Base-by-base conservation (phyloP, 2,888 invertebrate species). In the Morpho deidamia region DNA sequence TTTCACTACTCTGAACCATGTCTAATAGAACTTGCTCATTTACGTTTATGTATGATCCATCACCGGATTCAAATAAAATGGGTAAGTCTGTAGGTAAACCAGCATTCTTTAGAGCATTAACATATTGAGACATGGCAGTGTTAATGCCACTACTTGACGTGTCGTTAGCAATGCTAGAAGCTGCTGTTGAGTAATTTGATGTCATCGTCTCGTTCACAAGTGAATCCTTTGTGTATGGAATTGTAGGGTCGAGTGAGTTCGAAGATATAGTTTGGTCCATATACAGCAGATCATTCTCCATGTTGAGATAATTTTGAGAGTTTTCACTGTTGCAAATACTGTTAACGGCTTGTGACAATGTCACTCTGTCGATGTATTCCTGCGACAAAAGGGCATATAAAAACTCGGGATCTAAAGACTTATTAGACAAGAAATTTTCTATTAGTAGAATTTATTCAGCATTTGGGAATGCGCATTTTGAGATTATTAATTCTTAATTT, bases 61-160 rank as follows among this genome's bases (percentile, higher is more conserved):
- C 92, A 23, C 91, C 92, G 1, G 92, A 92, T 71, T 92, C 92
- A 60, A 92, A 92, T 61, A 93, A 90, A 64, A 93, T 92, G 14
- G 93, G 90, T 41, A 87, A 65, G 62, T 87, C 87, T 10, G 88
- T 90, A 1, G 85, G 88, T 33, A 85, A 72, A 5, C 86, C 89
- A 23, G 85, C 90, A 60, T 68, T 88, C 69, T 90, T 90, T 44
- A 83, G 72, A 3, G 83, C 90, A 59, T 82, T 90, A n/a, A 85
- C 90, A 59, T 83, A 90, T 71, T 89, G 87, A 1, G 89, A 86
- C 87, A 90, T 84, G 3, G 86, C 85, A 10, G 74, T 81, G 52
- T 78, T 77, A 34, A 87, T 81, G 14, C 77, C 81, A 41, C 72
- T 69, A 4, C 71, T 71, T 7, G 68, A 66, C 12, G 67, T 65